Evolutionary conservation across 1,140 invertebrate genomes (phyloP).

Genomic region (Euwallacea similis): DNA sequence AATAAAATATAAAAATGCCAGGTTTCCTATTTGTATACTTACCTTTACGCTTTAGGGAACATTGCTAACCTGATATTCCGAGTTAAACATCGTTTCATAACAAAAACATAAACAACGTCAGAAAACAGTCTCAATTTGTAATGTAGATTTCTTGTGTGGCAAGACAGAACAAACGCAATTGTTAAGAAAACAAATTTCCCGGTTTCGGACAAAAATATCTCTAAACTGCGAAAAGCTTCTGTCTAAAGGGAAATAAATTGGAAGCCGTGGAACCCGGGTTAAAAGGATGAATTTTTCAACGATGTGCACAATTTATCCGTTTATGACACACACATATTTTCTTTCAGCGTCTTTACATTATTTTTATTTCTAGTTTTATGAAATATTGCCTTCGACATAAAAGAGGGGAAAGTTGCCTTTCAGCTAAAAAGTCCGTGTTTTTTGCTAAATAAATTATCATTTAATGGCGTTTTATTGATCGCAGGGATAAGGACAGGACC

Average conservation of each 20-base stretch:
- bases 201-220: slow-evolving; percentile 1
- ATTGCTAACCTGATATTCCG: no score
- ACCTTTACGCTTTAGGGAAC: not conserved
- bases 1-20: slow-evolving; percentile 7
- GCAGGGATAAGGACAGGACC: no score
- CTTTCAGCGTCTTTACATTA: slow-evolving; percentile 8
- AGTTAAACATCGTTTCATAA: no score
- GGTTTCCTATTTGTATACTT: not conserved
- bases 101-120: no score
- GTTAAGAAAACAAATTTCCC: not conserved
- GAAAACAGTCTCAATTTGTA: not conserved
- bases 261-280: not conserved
- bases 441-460: not conserved
- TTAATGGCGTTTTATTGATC: not conserved
- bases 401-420: not conserved
- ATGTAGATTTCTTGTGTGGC: not conserved
- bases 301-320: slow-evolving; percentile 5
- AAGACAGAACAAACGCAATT: slow-evolving; percentile 9
- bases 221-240: slow-evolving; percentile 3
- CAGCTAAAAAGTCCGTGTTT: no score
- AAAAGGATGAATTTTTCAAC: slow-evolving; percentile 12
- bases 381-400: not conserved
- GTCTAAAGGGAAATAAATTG: slow-evolving; percentile 7
- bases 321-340: slow-evolving; percentile 12
- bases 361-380: slow-evolving; percentile 7